Percentiles rank a stretch among this genome's conserved stretches.
Conservation (phyloP, 1,140 invertebrate species). For the Cotesia vestalis region DNA sequence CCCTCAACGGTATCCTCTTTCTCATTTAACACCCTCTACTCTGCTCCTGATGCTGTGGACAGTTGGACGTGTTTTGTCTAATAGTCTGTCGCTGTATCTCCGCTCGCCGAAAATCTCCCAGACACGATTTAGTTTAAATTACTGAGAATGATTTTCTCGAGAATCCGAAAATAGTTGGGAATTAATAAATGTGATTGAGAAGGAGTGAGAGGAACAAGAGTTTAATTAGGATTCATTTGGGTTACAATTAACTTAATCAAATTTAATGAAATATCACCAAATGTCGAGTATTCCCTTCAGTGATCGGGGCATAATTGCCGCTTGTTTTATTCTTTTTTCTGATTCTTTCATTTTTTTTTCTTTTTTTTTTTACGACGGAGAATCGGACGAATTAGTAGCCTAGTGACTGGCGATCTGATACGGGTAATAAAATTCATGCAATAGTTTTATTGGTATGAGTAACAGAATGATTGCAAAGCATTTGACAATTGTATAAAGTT, state of each 20-base stretch:
- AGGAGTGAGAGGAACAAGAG: not conserved
- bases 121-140: slow-evolving; percentile 33
- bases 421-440: no score
- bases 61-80: no score
- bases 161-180: not conserved
- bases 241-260: slow-evolving; percentile 58
- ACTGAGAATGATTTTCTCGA: not conserved
- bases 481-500: no score
- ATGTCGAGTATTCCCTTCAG: slow-evolving; percentile 1
- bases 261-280: slow-evolving; percentile 42
- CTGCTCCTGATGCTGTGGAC: no score
- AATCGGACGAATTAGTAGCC: no score
- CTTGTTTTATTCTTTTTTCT: slow-evolving; percentile 23
- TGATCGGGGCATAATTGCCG: slow-evolving; percentile 46
- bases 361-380: no score
- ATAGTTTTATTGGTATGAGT: no score
- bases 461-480: no score
- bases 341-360: not conserved
- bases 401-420: no score
- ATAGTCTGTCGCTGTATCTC: no score
- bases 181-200: not conserved
- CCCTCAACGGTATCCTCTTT: not conserved
- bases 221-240: slow-evolving; percentile 15
- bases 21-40: no score
- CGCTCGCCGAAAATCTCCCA: no score